These are phyloP conservation scores for Acrobasis suavella DNA, from an alignment of 2,888 invertebrate genomes.

Conservation along the genomic window DNA sequence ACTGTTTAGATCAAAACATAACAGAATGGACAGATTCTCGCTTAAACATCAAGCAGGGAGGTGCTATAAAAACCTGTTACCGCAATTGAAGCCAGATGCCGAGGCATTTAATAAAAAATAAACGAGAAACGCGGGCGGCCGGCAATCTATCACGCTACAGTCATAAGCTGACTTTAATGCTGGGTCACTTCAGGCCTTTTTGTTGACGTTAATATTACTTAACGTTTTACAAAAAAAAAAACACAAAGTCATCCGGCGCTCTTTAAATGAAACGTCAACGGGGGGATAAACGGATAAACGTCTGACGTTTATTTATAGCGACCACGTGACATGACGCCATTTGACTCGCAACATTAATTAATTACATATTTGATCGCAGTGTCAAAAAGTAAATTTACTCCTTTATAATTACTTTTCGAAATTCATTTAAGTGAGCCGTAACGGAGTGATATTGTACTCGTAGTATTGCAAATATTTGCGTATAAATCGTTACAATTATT, in stretches of 20 bases:
- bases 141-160: constrained; percentile 77
- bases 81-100: constrained; percentile 73
- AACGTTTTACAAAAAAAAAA: constrained; percentile 59
- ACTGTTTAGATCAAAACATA: constrained; percentile 36
- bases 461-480: constrained; percentile 10
- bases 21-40: constrained; percentile 41
- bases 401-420: constrained; percentile 21
- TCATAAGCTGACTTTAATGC: constrained; percentile 81
- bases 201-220: constrained; percentile 78
- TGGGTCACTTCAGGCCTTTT: constrained; percentile 79
- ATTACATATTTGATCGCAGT: constrained; percentile 41
- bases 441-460: constrained; percentile 8
- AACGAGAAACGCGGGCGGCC: constrained; percentile 56
- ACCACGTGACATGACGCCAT: constrained; percentile 43
- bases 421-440: constrained; percentile 22
- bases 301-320: constrained; percentile 53
- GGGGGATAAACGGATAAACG: constrained; percentile 62
- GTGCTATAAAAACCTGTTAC: constrained; percentile 65
- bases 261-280: constrained; percentile 68
- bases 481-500: not conserved
- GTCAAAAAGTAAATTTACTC: constrained; percentile 25
- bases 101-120: constrained; percentile 76
- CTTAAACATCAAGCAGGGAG: constrained; percentile 46
- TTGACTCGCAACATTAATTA: constrained; percentile 44
- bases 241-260: constrained; percentile 63